Percentiles rank a stretch among this genome's conserved stretches.
These are phyloP conservation scores for Halocaridina rubra DNA, from an alignment of 2,888 invertebrate species.

Conservation along the genomic window DNA sequence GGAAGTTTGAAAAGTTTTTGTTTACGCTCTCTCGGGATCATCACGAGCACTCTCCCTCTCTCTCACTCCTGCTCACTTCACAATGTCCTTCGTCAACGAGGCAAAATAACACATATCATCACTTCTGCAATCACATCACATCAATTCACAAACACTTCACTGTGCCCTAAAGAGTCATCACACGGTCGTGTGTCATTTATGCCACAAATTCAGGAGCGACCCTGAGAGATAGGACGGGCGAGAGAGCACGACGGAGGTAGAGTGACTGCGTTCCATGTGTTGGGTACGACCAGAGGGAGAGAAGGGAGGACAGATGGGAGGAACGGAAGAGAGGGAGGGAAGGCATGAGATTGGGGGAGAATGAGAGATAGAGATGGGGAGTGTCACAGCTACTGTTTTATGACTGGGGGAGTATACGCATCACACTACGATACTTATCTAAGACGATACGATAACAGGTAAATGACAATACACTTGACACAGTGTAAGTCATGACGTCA, in stretches of 20 bases:
- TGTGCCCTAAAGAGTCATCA: too few relatives aligned
- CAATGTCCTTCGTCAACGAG: neutral
- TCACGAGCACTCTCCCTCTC: slow-evolving; percentile 29
- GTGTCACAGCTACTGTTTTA: slow-evolving; percentile 25
- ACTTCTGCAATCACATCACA: too few relatives aligned
- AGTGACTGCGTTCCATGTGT: slow-evolving; percentile 46
- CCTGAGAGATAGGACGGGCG: too few relatives aligned
- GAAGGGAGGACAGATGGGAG: neutral
- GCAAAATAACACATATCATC: too few relatives aligned
- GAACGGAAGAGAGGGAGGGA: neutral
- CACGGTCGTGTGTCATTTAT: too few relatives aligned
- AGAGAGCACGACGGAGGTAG: slow-evolving; percentile 24
- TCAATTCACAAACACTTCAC: too few relatives aligned
- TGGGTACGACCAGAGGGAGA: slow-evolving; percentile 25
- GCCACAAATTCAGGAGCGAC: too few relatives aligned
- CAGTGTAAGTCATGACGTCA: neutral
- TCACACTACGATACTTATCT: neutral
- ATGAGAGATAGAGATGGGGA: neutral
- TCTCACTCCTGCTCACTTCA: neutral
- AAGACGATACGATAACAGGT: neutral
- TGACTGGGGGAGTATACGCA: neutral
- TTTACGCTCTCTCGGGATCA: slow-evolving; percentile 50
- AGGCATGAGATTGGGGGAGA: neutral
- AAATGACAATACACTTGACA: too few relatives aligned
- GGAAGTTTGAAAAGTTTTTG: slow-evolving; percentile 61